Base-by-base conservation (phyloP, 2,888 invertebrate genomes). In the Macropis europaea region DNA sequence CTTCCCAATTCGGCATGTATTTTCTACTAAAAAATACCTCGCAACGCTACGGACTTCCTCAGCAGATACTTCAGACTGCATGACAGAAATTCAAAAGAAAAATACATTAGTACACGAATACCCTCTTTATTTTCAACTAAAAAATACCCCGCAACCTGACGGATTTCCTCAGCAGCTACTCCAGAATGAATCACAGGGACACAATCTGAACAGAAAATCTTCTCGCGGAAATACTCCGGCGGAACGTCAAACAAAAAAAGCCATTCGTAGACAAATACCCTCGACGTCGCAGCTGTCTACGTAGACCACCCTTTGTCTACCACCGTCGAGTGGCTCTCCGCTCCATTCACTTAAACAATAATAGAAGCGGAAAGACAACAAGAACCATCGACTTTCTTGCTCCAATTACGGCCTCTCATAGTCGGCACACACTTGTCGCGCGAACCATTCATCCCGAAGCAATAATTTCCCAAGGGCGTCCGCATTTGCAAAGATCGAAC, bases 301-400 rank as follows among this genome's bases (percentile, higher is more conserved):
- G 38, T 17, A 43, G 24, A 54, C 54, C 36, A 19, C 38, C 67
- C 69, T 69, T 69, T 67, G 68, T 67, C 57, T 45, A 36, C 38
- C n/a, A n/a, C n/a, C 30, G 17, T 17, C 36, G 32, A 67, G 68
- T 50, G 36, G 13, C 43, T 28, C 56, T 57, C 19, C 43, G 28
- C 43, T 52, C 38, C 69, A 67, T 69, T 57, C 57, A 69, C 69
- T 69, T 57, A 50, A 57, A 57, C 45, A 61, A 71, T 52, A 71
- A 69, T 69, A 61, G 32, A 45, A 34, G 48, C 57, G 63, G 54
- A 61, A 50, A 61, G 60, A 45, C 45, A 61, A 72, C 62, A 57
- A 57, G 54, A 71, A 60, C 54, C 67, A 56, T 62, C 52, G 70
- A 28, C 56, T 52, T 61, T 69, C 50, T 70, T 56, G 56, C 34